These are phyloP conservation scores for Tachyglossus aculeatus DNA, from an alignment of 2,797 vertebrate species.

Conservation along the genomic window DNA sequence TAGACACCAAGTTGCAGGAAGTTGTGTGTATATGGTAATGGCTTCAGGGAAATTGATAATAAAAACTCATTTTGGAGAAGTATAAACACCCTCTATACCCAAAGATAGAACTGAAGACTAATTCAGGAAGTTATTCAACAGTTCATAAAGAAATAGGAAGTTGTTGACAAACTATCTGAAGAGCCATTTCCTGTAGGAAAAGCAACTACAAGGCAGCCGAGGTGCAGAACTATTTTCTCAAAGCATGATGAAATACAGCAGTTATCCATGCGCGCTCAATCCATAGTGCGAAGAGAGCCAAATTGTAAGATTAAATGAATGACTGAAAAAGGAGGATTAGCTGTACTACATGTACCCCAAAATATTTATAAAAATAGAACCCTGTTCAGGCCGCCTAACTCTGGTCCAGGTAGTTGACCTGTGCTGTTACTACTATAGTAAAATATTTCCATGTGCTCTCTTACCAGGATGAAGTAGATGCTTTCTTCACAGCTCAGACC, in stretches of 20 bases:
- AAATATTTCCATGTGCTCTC: constrained; percentile 19
- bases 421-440: not conserved
- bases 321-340: not conserved
- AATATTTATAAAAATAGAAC: too few relatives aligned
- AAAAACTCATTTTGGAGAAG: constrained; percentile 20
- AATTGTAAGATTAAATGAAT: constrained; percentile 4
- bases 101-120: constrained; percentile 67
- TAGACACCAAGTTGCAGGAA: too few relatives aligned
- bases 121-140: constrained; percentile 77
- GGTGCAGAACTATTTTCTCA: constrained; percentile 52
- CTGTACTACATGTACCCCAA: not conserved
- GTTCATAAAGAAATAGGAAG: constrained; percentile 78
- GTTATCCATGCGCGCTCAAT: constrained; percentile 15
- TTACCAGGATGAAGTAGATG: constrained; percentile 7
- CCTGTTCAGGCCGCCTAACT: too few relatives aligned
- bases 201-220: constrained; percentile 65
- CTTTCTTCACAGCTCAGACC: not conserved
- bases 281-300: not conserved
- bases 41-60: constrained; percentile 39
- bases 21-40: constrained; percentile 9
- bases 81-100: constrained; percentile 57
- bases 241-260: constrained; percentile 7
- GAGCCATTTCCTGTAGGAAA: constrained; percentile 75
- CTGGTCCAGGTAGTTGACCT: not conserved
- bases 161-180: constrained; percentile 77